These are phyloP conservation scores for Thalpophila matura DNA, from an alignment of 2,888 invertebrate genomes.

Conservation along the genomic window DNA sequence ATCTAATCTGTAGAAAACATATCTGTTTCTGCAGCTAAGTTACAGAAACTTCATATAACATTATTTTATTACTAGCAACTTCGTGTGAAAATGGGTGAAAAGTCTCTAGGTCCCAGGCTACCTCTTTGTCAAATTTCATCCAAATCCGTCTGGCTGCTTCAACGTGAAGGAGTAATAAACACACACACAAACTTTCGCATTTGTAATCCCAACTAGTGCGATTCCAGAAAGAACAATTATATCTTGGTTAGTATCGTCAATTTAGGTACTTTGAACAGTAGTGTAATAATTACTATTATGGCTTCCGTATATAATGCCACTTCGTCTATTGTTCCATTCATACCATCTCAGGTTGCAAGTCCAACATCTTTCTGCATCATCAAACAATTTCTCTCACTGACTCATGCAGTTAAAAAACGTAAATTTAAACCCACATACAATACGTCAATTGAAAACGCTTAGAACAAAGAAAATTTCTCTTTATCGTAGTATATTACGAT, in stretches of 20 bases:
- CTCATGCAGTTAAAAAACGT: conserved; percentile 45
- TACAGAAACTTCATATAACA: no score
- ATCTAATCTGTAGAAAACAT: no score
- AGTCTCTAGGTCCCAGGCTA: no score
- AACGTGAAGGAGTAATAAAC: no score
- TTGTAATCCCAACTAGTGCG: no score
- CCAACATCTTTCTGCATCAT: conserved; percentile 42
- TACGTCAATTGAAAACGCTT: conserved; percentile 48
- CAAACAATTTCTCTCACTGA: conserved; percentile 46
- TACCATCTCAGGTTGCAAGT: conserved; percentile 40
- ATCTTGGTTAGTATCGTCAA: conserved; percentile 5
- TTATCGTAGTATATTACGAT: conserved; percentile 53
- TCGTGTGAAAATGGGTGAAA: no score
- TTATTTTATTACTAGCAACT: no score
- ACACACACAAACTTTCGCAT: no score
- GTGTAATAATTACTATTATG: conserved; percentile 35
- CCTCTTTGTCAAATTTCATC: no score
- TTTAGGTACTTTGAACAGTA: conserved; percentile 16
- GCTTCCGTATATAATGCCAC: conserved; percentile 33
- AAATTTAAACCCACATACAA: conserved; percentile 35
- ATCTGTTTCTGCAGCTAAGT: no score
- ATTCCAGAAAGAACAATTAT: no score
- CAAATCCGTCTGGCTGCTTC: no score
- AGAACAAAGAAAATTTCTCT: conserved; percentile 51
- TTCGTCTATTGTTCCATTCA: conserved; percentile 44